Evolutionary conservation across 2,113 vertebrate genomes (phyloP).

Genomic region (Mola mola): DNA sequence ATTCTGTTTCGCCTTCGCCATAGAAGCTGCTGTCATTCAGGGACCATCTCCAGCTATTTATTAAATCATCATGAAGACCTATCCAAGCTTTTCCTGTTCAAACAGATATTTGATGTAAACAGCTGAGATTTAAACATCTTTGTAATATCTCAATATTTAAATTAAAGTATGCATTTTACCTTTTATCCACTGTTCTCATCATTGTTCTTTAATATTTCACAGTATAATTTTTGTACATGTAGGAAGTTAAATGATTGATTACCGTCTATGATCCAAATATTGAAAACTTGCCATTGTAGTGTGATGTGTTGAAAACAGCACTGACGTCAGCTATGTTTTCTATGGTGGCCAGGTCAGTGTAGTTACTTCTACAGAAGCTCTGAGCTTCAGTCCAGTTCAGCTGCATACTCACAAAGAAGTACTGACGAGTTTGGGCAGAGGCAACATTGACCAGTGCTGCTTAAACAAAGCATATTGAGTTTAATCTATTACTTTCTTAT

Average conservation of each 20-base stretch:
- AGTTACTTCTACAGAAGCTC: slow-evolving; percentile 32
- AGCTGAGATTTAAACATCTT: too few species aligned
- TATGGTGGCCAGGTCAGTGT: slow-evolving; percentile 52
- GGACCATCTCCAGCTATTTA: slow-evolving; percentile 56
- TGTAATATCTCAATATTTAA: too few species aligned
- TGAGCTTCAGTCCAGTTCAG: slow-evolving; percentile 28
- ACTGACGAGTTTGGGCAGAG: slow-evolving; percentile 26
- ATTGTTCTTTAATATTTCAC: background rate
- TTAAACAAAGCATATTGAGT: slow-evolving; percentile 31
- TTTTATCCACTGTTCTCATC: too few species aligned
- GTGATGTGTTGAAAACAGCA: background rate
- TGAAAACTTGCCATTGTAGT: background rate
- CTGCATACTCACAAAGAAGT: slow-evolving; percentile 1
- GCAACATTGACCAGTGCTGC: slow-evolving; percentile 21
- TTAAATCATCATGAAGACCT: slow-evolving; percentile 46
- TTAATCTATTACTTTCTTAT: too few species aligned
- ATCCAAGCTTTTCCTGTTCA: slow-evolving; percentile 56
- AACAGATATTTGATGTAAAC: background rate
- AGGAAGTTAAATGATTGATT: too few species aligned
- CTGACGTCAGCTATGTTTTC: slow-evolving; percentile 11
- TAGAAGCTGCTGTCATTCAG: slow-evolving; percentile 45
- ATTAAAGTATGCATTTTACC: too few species aligned
- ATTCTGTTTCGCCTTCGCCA: slow-evolving; percentile 6
- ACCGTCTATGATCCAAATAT: background rate
- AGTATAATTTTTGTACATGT: too few species aligned